Conservation (phyloP, 2,888 invertebrate genomes). For the Pollenia angustigena region DNA sequence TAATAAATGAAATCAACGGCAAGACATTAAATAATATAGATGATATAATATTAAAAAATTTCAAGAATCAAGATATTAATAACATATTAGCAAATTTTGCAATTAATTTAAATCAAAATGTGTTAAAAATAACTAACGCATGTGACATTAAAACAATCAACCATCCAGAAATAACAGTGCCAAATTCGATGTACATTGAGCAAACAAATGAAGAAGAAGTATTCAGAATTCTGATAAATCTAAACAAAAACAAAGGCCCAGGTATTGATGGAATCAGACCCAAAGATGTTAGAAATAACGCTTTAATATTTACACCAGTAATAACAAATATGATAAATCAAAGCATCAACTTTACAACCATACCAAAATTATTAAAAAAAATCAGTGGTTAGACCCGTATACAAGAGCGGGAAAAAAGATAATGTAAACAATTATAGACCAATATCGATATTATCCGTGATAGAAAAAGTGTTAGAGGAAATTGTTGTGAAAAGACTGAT, state of each 20-base stretch:
- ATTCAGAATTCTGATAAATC: not conserved
- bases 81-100: not conserved
- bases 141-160: not conserved
- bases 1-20: not conserved
- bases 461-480: too few relatives aligned
- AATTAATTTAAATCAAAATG: not conserved
- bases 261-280: conserved; percentile 1
- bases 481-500: too few relatives aligned
- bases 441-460: too few relatives aligned
- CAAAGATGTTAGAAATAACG: not conserved
- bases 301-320: not conserved
- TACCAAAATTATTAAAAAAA: not conserved
- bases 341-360: not conserved
- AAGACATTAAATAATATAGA: not conserved
- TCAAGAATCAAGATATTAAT: not conserved
- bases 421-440: too few relatives aligned
- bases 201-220: not conserved
- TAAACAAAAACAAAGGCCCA: not conserved
- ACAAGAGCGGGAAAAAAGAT: too few relatives aligned
- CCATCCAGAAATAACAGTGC: not conserved
- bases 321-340: not conserved
- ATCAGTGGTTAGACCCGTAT: not conserved
- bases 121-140: not conserved
- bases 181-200: not conserved
- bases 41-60: not conserved